Conservation (phyloP, 2,113 vertebrate genomes). For the Falcunculus frontatus region DNA sequence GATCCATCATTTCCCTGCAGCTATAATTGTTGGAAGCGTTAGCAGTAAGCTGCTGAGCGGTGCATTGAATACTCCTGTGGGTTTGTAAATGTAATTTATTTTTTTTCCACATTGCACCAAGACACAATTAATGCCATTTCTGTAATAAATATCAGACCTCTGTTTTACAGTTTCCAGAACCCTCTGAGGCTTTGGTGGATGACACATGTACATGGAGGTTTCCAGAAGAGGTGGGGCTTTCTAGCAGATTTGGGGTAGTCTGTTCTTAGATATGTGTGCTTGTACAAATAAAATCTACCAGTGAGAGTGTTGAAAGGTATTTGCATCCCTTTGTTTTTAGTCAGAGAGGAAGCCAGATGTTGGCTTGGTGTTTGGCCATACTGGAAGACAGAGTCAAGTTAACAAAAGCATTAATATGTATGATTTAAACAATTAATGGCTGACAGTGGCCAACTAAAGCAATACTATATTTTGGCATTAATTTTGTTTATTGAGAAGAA, state of each 20-base stretch:
- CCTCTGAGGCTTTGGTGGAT: neutral
- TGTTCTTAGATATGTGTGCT: neutral
- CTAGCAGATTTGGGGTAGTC: neutral
- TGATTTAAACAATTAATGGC: neutral
- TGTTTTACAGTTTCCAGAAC: neutral
- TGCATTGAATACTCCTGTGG: conserved; percentile 7
- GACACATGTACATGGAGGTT: neutral
- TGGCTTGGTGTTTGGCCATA: neutral
- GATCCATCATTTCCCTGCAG: conserved; percentile 49
- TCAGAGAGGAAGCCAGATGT: neutral
- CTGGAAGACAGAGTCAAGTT: neutral
- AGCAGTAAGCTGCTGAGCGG: neutral
- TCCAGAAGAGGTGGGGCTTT: neutral
- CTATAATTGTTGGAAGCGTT: conserved; percentile 34
- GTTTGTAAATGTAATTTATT: conserved; percentile 10
- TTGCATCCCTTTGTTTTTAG: neutral
- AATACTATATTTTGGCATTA: neutral
- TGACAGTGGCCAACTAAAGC: neutral
- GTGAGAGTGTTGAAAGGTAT: neutral
- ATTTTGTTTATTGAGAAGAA: neutral
- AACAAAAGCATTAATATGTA: neutral
- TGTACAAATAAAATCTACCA: neutral
- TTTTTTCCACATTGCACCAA: neutral
- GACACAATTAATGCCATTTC: conserved; percentile 19
- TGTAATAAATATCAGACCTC: conserved; percentile 8